Conservation (phyloP, 2,113 vertebrate species). For the Amia ocellicauda region DNA sequence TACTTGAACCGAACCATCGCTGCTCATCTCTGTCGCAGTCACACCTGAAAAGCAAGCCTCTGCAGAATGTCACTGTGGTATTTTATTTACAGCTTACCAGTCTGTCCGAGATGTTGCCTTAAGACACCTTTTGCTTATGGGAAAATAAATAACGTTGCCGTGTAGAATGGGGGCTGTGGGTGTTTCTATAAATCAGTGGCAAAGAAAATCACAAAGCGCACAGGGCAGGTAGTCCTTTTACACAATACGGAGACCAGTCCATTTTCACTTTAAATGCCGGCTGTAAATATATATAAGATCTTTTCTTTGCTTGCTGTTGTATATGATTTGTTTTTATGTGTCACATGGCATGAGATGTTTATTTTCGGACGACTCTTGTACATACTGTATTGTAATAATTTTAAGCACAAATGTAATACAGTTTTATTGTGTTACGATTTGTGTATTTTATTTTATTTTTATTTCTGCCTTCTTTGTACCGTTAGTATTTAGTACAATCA, state of each 20-base stretch:
- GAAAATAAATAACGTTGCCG: slow-evolving; percentile 4
- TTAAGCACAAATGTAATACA: slow-evolving; percentile 99
- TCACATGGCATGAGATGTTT: slow-evolving; percentile 96
- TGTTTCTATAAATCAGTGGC: background rate
- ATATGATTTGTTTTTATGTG: slow-evolving; percentile 71
- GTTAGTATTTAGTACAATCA: slow-evolving; percentile 78
- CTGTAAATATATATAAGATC: slow-evolving; percentile 58
- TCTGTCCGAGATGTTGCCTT: slow-evolving; percentile 20
- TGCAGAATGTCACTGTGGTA: slow-evolving; percentile 6
- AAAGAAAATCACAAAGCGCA: background rate
- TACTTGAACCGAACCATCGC: slow-evolving; percentile 42
- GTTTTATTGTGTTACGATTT: slow-evolving; percentile 97
- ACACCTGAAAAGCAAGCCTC: background rate
- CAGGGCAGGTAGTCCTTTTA: slow-evolving; percentile 21
- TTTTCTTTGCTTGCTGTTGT: slow-evolving; percentile 73
- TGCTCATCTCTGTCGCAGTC: slow-evolving; percentile 18
- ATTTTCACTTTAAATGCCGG: slow-evolving; percentile 52
- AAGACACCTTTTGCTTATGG: slow-evolving; percentile 9
- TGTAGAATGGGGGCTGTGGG: background rate
- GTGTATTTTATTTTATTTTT: slow-evolving; percentile 62
- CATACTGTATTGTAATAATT: slow-evolving; percentile 96
- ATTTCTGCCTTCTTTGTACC: slow-evolving; percentile 68
- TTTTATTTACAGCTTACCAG: slow-evolving; percentile 16
- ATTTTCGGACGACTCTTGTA: slow-evolving; percentile 92
- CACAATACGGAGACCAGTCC: slow-evolving; percentile 24